Evolutionary conservation across 2,797 vertebrate genomes (phyloP).

Genomic region (Acomys russatus): DNA sequence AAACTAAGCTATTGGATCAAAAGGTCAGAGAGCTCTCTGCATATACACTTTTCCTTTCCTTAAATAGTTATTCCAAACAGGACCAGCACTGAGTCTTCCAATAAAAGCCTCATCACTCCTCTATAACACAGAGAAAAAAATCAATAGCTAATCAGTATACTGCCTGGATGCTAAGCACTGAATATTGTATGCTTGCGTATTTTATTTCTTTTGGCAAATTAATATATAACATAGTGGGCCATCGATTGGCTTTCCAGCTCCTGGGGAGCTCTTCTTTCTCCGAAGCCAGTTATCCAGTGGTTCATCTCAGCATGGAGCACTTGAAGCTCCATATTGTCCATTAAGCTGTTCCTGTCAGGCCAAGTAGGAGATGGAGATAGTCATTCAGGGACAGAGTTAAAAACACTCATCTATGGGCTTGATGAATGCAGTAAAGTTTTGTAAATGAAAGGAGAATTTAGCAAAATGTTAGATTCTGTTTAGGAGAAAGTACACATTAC

Average conservation of each 20-base stretch:
- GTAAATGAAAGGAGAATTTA: constrained; percentile 57
- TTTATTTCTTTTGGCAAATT: constrained; percentile 76
- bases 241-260: constrained; percentile 69
- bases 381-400: constrained; percentile 51
- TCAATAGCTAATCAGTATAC: constrained; percentile 79
- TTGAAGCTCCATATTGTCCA: constrained; percentile 38
- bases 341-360: constrained; percentile 60
- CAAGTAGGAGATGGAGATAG: constrained; percentile 58
- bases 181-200: constrained; percentile 13
- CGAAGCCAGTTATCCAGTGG: constrained; percentile 21
- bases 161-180: constrained; percentile 46
- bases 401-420: constrained; percentile 29
- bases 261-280: constrained; percentile 49
- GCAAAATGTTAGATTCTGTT: neutral
- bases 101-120: constrained; percentile 55
- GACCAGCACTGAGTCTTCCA: neutral
- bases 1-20: constrained; percentile 4
- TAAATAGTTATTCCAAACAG: neutral
- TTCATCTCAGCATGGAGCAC: neutral
- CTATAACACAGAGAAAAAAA: constrained; percentile 62
- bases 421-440: constrained; percentile 34
- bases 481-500: constrained; percentile 21
- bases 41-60: neutral
- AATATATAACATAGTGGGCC: constrained; percentile 74
- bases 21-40: neutral